A percentile compares a stretch with the other conserved stretches of the same genome.
Conservation (phyloP, 2,797 vertebrate genomes). For the Nyctalus aviator region DNA sequence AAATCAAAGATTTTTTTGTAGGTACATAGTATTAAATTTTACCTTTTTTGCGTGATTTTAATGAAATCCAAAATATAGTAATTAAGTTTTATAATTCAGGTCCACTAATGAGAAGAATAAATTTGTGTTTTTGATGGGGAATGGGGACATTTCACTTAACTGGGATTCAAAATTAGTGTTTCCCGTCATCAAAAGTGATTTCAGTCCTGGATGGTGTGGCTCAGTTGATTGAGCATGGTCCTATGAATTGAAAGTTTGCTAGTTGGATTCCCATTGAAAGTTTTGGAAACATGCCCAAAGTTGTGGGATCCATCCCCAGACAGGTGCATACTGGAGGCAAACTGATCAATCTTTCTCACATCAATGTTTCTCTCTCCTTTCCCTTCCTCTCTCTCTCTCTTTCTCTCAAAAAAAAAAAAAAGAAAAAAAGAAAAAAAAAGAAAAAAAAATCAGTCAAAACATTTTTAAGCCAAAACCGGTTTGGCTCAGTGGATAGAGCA, state of each 20-base stretch:
- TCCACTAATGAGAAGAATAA: background rate
- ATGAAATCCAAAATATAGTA: constrained; percentile 24
- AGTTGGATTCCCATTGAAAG: background rate
- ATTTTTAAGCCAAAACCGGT: background rate
- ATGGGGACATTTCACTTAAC: background rate
- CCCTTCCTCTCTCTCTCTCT: background rate
- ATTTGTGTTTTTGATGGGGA: background rate
- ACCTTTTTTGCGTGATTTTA: background rate
- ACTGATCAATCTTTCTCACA: background rate
- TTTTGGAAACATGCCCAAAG: background rate
- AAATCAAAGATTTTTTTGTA: constrained; percentile 1
- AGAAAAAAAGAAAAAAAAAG: background rate
- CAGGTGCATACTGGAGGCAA: background rate
- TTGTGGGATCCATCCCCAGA: background rate
- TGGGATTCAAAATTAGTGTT: background rate
- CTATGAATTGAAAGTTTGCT: background rate
- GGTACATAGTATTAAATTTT: background rate
- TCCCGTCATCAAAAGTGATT: background rate
- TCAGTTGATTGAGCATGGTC: background rate
- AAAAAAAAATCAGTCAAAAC: background rate
- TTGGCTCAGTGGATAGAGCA: too few relatives aligned
- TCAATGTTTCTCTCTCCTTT: background rate
- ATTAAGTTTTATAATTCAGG: constrained; percentile 11
- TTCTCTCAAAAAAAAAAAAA: background rate
- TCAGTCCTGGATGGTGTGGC: background rate